A percentile compares a stretch with the other conserved stretches of the same genome.
These are phyloP conservation scores for honey bee (Apis mellifera) DNA, from an alignment of 1,140 invertebrate species.

Conservation along the genomic window DNA sequence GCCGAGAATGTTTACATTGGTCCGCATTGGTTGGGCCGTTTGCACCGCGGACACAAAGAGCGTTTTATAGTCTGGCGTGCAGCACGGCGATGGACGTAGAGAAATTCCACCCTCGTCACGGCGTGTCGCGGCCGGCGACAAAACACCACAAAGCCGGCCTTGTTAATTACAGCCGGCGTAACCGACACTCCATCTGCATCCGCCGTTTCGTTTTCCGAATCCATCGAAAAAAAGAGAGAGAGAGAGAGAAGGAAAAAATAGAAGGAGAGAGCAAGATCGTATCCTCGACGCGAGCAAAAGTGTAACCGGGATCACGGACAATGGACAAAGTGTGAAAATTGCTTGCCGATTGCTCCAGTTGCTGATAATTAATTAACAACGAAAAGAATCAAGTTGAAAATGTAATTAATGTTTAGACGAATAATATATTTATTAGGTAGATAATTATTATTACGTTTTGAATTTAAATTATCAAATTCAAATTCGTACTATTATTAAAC, in stretches of 20 bases:
- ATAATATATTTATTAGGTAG: too few species aligned
- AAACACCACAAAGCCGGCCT: slow-evolving; percentile 78
- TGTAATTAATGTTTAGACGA: too few species aligned
- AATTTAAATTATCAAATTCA: too few species aligned
- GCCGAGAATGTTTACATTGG: slow-evolving; percentile 78
- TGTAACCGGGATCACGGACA: too few species aligned
- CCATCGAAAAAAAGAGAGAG: neutral
- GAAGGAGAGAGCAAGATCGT: slow-evolving; percentile 20
- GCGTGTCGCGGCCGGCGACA: slow-evolving; percentile 76
- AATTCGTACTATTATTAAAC: too few species aligned
- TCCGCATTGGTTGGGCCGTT: slow-evolving; percentile 61
- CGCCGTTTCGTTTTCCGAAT: slow-evolving; percentile 61
- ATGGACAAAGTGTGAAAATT: too few species aligned
- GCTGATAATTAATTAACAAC: too few species aligned
- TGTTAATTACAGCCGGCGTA: slow-evolving; percentile 77
- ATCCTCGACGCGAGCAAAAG: slow-evolving; percentile 2
- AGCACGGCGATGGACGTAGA: slow-evolving; percentile 56
- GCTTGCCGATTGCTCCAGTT: too few species aligned
- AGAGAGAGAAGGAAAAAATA: too few species aligned
- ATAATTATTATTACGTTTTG: too few species aligned
- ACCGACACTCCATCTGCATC: slow-evolving; percentile 66
- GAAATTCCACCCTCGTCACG: slow-evolving; percentile 75
- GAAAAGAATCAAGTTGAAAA: too few species aligned
- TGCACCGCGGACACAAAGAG: slow-evolving; percentile 74
- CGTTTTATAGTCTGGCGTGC: slow-evolving; percentile 79